phyloP scores from a whole-genome alignment of 2,888 invertebrate genomes.

The Ichneumoninae sp. region DNA sequence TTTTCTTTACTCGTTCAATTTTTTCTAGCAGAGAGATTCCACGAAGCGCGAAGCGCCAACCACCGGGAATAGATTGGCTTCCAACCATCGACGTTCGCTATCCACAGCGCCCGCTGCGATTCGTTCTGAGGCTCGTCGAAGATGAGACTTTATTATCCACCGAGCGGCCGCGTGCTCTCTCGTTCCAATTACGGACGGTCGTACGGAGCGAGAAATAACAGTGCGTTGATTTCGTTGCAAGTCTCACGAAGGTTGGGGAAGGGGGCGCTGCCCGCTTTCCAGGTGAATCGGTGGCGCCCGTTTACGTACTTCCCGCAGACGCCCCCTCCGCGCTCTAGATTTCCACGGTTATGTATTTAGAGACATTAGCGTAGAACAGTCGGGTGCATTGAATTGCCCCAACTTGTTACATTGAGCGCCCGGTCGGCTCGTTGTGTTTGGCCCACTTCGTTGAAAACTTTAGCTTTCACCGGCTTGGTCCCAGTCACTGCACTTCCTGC shows the following conservation, averaged over 20 bases:
- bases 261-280: not conserved
- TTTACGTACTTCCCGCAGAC: not conserved
- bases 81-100: conserved; percentile 41
- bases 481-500: conserved; percentile 84
- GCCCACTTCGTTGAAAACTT: conserved; percentile 80
- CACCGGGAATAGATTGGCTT: conserved; percentile 71
- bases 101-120: not conserved
- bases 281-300: conserved; percentile 8
- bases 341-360: conserved; percentile 2
- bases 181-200: conserved; percentile 14
- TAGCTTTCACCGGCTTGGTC: conserved; percentile 81
- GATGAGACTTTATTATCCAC: not conserved
- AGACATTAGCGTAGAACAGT: conserved; percentile 66
- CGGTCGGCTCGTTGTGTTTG: conserved; percentile 64
- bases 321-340: conserved; percentile 18
- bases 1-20: conserved; percentile 43
- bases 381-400: conserved; percentile 70
- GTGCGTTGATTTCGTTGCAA: not conserved
- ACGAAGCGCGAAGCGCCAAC: conserved; percentile 52
- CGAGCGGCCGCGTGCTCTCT: not conserved
- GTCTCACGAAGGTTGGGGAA: not conserved
- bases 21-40: conserved; percentile 31
- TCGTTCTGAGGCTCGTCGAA: conserved; percentile 9
- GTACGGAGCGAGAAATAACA: conserved; percentile 14
- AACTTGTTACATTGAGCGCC: conserved; percentile 62